phyloP scores from a whole-genome alignment of 2,797 vertebrate species.

The Dermochelys coriacea region DNA sequence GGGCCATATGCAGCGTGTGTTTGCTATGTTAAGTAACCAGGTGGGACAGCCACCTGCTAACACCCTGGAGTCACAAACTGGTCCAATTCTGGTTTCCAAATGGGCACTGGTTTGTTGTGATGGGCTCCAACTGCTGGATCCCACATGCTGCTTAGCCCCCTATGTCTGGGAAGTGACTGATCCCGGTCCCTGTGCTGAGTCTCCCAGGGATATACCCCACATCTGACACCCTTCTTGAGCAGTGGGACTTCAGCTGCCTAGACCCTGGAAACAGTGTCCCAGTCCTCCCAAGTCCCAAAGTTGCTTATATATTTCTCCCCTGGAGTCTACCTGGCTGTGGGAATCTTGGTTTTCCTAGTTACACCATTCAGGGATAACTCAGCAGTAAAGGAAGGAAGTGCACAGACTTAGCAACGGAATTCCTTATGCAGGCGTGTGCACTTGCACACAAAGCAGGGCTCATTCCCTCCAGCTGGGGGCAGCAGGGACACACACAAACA shows the following conservation, averaged over 20 bases:
- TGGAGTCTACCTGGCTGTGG: background rate
- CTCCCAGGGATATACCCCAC: background rate
- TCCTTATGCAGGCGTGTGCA: no score
- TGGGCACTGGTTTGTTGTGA: background rate
- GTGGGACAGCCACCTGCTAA: background rate
- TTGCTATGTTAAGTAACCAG: background rate
- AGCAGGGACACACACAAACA: no score
- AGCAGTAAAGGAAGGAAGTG: background rate
- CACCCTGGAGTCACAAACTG: background rate
- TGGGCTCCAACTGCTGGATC: background rate
- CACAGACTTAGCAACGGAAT: no score
- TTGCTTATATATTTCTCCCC: background rate
- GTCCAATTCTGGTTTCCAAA: background rate
- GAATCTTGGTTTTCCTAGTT: background rate
- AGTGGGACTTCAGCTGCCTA: background rate
- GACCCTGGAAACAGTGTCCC: background rate
- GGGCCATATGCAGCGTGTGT: background rate
- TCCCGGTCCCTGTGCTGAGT: background rate
- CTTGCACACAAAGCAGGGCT: no score
- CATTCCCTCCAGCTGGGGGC: no score
- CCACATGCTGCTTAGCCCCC: background rate
- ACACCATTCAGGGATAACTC: background rate
- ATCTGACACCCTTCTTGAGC: background rate
- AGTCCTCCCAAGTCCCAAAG: background rate
- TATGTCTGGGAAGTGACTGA: background rate